Base-by-base conservation (phyloP, 2,888 invertebrate genomes). In the Tenthredo mesomela region DNA sequence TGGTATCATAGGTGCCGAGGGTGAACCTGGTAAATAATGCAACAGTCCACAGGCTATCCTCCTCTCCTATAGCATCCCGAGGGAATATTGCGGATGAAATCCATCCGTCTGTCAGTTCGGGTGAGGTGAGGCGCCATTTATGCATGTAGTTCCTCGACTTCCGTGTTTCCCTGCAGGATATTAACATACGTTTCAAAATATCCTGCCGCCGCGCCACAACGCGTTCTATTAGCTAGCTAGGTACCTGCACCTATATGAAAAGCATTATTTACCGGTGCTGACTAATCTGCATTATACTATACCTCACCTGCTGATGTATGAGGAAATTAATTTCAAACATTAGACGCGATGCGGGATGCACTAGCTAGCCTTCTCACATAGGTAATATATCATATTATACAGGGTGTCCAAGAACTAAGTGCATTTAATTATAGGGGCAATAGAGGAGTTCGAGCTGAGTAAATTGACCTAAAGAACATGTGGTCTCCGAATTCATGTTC, bases 1-100 rank as follows among this genome's bases (percentile, higher is more conserved):
- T 33, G 25, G 67, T 4, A 10, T 18, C 82, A 21, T 18, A 37
- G 47, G 29, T 58, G 82, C 33, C 40, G 67, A 29, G 47, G 82
- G 70, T 33, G 47, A 70, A 70, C 47, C 47, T 47, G 43, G 82
- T 82, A 50, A 82, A 82, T 82, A 82, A 82, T 82, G 82, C 82
- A 82, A 47, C 67, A 43, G 70, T 70, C 82, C 65, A 70, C 67
- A 33, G 29, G 47, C 82, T 37, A 61, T 82, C 43, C 82, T 82
- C 43, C 18, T 15, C 65, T 40, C 43, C 18, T 15, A 43, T 40
- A n/a, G 18, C 12, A 67, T 82, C 82, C 82, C 70, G 9, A 5
- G 50, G 82, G 82, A 82, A 12, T 65, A 54, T 6, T 12, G 9
- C 40, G 82, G 65, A 82, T 61, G 58, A 61, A 80, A 80, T 80